Evolutionary conservation across 2,888 invertebrate species (phyloP).

Genomic region (Bibio marci): DNA sequence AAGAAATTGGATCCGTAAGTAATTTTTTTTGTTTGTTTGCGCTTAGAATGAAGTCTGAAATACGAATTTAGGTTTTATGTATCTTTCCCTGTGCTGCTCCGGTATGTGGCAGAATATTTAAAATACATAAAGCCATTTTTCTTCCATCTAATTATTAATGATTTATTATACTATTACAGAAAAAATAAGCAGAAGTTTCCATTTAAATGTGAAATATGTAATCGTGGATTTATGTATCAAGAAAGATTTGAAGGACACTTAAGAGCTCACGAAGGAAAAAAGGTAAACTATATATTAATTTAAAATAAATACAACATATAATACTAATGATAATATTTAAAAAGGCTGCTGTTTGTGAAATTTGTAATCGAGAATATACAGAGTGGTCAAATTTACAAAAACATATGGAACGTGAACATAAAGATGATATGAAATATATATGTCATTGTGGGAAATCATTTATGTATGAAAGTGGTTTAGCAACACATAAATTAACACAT

Average conservation of each 20-base stretch:
- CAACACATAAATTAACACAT: not conserved
- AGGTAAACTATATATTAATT: not conserved
- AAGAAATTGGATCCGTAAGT: too few relatives aligned
- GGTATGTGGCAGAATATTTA: too few relatives aligned
- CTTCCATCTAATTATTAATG: too few relatives aligned
- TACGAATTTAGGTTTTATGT: too few relatives aligned
- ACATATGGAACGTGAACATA: not conserved
- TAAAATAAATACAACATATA: not conserved
- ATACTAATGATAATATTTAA: not conserved
- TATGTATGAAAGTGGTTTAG: constrained; percentile 1
- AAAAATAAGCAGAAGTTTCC: not conserved
- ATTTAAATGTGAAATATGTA: not conserved
- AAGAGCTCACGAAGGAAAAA: constrained; percentile 2
- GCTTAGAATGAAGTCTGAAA: too few relatives aligned
- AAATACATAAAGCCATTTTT: too few relatives aligned
- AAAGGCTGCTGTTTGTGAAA: constrained; percentile 2
- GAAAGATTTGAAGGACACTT: constrained; percentile 2
- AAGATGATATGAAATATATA: constrained; percentile 2
- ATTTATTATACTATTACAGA: too few relatives aligned
- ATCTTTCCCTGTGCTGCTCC: too few relatives aligned
- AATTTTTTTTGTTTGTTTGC: too few relatives aligned
- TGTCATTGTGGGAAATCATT: constrained; percentile 3
- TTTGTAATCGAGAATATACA: constrained; percentile 1
- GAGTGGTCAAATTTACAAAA: constrained; percentile 1
- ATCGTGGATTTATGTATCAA: not conserved